phyloP scores from a whole-genome alignment of 2,888 invertebrate species.

The Hirtodrosophila cameraria region DNA sequence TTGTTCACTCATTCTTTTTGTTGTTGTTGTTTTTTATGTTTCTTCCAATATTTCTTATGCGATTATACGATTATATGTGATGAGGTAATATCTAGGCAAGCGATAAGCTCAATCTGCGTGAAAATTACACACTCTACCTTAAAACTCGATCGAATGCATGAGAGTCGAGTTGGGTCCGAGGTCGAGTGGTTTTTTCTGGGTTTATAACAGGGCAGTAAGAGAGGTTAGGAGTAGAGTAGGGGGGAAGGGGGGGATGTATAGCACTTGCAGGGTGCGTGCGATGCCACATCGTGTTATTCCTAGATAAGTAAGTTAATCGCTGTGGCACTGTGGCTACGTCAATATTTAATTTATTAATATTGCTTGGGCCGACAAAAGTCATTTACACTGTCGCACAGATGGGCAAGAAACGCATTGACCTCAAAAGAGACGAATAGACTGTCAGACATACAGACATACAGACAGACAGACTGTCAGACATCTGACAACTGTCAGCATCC shows the following conservation, averaged over 20 bases:
- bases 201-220: background rate
- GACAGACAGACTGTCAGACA: background rate
- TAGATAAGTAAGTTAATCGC: slow-evolving; percentile 52
- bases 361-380: slow-evolving; percentile 1
- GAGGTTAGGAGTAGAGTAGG: no score
- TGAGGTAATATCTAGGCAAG: slow-evolving; percentile 49
- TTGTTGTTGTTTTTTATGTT: background rate
- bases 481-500: slow-evolving; percentile 43
- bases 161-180: slow-evolving; percentile 14
- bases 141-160: slow-evolving; percentile 1
- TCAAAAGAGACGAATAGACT: slow-evolving; percentile 31
- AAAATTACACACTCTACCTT: slow-evolving; percentile 20
- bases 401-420: slow-evolving; percentile 39
- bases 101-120: slow-evolving; percentile 41
- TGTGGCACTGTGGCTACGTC: slow-evolving; percentile 41
- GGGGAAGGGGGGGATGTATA: no score
- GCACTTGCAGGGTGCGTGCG: slow-evolving; percentile 7
- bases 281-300: slow-evolving; percentile 10
- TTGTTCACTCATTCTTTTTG: background rate
- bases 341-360: slow-evolving; percentile 57
- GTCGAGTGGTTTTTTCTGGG: background rate
- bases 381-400: slow-evolving; percentile 29
- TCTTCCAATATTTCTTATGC: slow-evolving; percentile 9
- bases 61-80: slow-evolving; percentile 36
- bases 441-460: background rate